These are phyloP conservation scores for Pseudolycoriella hygida DNA, from an alignment of 2,888 invertebrate species.

Conservation along the genomic window DNA sequence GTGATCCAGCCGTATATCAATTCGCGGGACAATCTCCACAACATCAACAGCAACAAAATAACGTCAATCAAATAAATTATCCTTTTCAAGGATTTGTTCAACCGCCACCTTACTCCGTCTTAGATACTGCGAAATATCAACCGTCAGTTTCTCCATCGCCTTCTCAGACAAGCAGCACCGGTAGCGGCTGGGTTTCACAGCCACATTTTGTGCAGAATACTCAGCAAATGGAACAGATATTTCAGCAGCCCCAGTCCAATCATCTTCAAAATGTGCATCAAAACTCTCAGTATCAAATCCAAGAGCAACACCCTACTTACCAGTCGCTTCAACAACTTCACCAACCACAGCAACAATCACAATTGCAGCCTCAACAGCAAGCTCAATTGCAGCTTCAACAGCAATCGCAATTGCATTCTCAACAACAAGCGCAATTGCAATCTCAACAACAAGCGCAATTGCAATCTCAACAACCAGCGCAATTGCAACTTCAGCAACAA, in stretches of 20 bases:
- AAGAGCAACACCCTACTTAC: background rate
- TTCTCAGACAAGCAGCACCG: too few relatives aligned
- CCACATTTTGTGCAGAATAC: background rate
- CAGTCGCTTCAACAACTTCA: background rate
- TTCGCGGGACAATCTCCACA: too few relatives aligned
- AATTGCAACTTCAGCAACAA: conserved; percentile 13
- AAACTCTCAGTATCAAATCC: background rate
- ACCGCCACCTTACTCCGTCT: too few relatives aligned
- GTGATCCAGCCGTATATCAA: too few relatives aligned
- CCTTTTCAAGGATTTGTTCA: too few relatives aligned
- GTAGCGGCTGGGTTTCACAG: background rate
- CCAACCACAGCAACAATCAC: conserved; percentile 10
- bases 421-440: background rate
- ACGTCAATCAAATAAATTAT: too few relatives aligned
- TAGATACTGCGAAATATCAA: too few relatives aligned
- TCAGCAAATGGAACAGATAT: background rate
- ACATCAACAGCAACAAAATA: too few relatives aligned
- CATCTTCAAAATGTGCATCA: too few relatives aligned
- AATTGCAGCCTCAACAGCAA: background rate
- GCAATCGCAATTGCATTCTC: background rate
- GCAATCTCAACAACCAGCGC: conserved; percentile 16
- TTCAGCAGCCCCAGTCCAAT: background rate
- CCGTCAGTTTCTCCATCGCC: too few relatives aligned
- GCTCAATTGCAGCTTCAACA: conserved; percentile 8
- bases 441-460: background rate